Evolutionary conservation across 2,888 invertebrate species (phyloP).

Genomic region (Drosophila ezoana): DNA sequence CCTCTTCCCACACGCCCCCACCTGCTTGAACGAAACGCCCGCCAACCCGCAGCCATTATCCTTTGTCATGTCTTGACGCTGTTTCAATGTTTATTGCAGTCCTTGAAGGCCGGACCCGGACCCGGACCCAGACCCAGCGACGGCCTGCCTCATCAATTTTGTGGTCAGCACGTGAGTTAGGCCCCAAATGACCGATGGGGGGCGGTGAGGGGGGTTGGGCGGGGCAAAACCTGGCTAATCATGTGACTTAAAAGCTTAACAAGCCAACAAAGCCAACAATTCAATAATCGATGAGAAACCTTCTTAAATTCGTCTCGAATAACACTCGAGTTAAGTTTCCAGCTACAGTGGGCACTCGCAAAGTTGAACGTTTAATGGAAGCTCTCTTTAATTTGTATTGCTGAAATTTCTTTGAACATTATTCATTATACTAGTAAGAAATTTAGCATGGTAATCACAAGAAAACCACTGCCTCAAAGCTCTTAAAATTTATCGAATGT

Average conservation of each 20-base stretch:
- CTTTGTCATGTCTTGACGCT: constrained; percentile 64
- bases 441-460: no score
- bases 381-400: no score
- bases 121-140: constrained; percentile 18
- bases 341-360: not conserved
- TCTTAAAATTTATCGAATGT: no score
- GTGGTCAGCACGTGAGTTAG: constrained; percentile 56
- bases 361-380: not conserved
- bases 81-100: constrained; percentile 67
- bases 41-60: constrained; percentile 35
- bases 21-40: not conserved
- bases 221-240: constrained; percentile 18
- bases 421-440: no score
- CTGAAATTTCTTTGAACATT: no score
- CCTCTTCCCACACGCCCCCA: not conserved
- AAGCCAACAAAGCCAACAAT: not conserved
- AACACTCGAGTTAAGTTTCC: not conserved
- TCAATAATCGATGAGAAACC: constrained; percentile 11
- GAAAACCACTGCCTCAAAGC: no score
- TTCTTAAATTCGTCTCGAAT: not conserved
- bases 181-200: constrained; percentile 1
- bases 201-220: not conserved
- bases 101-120: constrained; percentile 14
- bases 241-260: constrained; percentile 18
- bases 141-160: constrained; percentile 68